These are phyloP conservation scores for Philypnodon macrostomus DNA, from an alignment of 2,797 vertebrate genomes.

Conservation along the genomic window DNA sequence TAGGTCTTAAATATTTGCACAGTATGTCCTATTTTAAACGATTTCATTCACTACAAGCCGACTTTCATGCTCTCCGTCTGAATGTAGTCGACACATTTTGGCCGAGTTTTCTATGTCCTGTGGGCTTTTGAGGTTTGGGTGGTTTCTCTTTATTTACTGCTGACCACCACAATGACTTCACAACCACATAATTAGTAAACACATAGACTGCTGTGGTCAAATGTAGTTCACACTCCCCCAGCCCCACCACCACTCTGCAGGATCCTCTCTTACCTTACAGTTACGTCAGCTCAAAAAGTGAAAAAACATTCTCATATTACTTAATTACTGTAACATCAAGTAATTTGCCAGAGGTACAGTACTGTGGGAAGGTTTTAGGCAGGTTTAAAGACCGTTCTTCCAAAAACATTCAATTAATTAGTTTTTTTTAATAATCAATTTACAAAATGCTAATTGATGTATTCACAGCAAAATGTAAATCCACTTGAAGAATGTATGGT, in stretches of 20 bases:
- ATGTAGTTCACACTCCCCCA: constrained; percentile 20
- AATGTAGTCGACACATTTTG: constrained; percentile 46
- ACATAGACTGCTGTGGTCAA: constrained; percentile 28
- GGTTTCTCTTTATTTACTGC: constrained; percentile 5
- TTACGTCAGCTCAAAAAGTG: background rate
- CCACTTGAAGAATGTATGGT: too few species aligned
- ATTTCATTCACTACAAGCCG: too few species aligned
- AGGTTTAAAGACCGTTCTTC: too few species aligned
- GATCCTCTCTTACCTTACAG: background rate
- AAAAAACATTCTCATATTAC: constrained; percentile 7
- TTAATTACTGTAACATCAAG: background rate
- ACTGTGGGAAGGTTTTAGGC: too few species aligned
- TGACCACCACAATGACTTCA: constrained; percentile 27
- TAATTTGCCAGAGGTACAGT: background rate
- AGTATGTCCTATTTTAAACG: background rate
- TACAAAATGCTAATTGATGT: too few species aligned
- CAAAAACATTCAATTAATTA: too few species aligned
- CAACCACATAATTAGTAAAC: constrained; percentile 49
- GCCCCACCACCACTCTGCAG: constrained; percentile 4
- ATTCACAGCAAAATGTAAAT: too few species aligned
- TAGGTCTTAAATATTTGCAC: too few species aligned
- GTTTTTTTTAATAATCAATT: too few species aligned
- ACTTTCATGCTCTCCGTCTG: constrained; percentile 38
- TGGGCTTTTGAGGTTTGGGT: constrained; percentile 35
- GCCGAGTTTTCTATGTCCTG: constrained; percentile 31